Percentiles rank a stretch among this genome's conserved stretches.
phyloP scores from a whole-genome alignment of 2,113 vertebrate genomes.

The Ictidomys tridecemlineatus region DNA sequence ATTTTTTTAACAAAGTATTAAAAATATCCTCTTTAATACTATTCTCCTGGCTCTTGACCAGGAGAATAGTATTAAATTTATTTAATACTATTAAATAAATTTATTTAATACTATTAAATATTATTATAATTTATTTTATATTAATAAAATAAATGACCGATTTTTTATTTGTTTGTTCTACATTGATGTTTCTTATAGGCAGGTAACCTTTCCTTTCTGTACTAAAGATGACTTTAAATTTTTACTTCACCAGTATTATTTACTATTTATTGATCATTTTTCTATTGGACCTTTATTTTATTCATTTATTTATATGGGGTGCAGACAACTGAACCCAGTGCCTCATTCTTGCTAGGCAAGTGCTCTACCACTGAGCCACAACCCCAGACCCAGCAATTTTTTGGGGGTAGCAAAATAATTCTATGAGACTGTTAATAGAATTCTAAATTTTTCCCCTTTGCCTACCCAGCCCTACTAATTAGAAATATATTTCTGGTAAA shows the following conservation, averaged over 20 bases:
- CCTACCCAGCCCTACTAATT: conserved; percentile 5
- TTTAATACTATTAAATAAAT: too few relatives aligned
- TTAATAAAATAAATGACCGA: background rate
- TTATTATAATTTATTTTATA: too few relatives aligned
- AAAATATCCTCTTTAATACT: conserved; percentile 14
- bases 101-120: too few relatives aligned
- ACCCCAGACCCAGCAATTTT: too few relatives aligned
- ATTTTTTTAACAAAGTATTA: conserved; percentile 7
- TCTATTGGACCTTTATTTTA: background rate
- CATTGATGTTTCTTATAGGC: background rate
- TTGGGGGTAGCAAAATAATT: conserved; percentile 36
- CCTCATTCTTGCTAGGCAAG: too few relatives aligned
- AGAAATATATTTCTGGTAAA: conserved; percentile 37
- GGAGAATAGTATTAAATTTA: too few relatives aligned
- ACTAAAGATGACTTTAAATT: conserved; percentile 31
- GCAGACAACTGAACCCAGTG: too few relatives aligned
- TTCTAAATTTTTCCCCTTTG: conserved; percentile 25
- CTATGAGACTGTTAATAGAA: background rate
- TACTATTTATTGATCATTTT: conserved; percentile 39
- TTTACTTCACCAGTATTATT: conserved; percentile 49
- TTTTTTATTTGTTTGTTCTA: conserved; percentile 21
- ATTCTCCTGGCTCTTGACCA: background rate
- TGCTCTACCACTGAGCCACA: too few relatives aligned
- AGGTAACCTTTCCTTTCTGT: background rate
- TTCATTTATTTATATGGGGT: too few relatives aligned